These are phyloP conservation scores for Ochropleura plecta DNA, from an alignment of 2,888 invertebrate species.

Conservation along the genomic window DNA sequence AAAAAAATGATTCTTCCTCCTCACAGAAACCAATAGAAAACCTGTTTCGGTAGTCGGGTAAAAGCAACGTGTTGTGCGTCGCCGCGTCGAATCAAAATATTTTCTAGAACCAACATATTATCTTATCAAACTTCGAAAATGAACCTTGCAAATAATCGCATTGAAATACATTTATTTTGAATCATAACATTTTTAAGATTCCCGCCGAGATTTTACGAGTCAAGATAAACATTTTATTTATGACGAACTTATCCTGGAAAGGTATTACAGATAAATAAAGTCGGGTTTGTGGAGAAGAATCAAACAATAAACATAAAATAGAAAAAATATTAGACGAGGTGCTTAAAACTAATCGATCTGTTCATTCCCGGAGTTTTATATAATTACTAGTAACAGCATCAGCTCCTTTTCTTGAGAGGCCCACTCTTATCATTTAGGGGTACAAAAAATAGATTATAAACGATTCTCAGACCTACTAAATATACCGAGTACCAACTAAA, in stretches of 20 bases:
- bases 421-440: too few species aligned
- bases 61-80: too few species aligned
- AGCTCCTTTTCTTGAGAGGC: too few species aligned
- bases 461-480: too few species aligned
- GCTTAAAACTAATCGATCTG: not conserved
- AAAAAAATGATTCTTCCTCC: too few species aligned
- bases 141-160: constrained; percentile 19
- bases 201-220: constrained; percentile 29
- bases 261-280: constrained; percentile 34
- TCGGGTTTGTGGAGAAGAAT: constrained; percentile 23
- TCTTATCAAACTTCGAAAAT: constrained; percentile 18
- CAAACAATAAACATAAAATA: constrained; percentile 26
- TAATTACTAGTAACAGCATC: too few species aligned
- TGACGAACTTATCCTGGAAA: constrained; percentile 14
- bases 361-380: too few species aligned
- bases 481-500: too few species aligned
- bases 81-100: too few species aligned
- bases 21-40: too few species aligned
- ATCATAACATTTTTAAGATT: constrained; percentile 27
- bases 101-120: not conserved
- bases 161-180: constrained; percentile 21
- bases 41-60: too few species aligned
- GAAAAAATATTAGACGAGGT: not conserved
- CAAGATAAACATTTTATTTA: constrained; percentile 33
- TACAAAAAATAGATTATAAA: too few species aligned